Conservation (phyloP, 2,113 vertebrate genomes). For the Petrocephalus zakoni region DNA sequence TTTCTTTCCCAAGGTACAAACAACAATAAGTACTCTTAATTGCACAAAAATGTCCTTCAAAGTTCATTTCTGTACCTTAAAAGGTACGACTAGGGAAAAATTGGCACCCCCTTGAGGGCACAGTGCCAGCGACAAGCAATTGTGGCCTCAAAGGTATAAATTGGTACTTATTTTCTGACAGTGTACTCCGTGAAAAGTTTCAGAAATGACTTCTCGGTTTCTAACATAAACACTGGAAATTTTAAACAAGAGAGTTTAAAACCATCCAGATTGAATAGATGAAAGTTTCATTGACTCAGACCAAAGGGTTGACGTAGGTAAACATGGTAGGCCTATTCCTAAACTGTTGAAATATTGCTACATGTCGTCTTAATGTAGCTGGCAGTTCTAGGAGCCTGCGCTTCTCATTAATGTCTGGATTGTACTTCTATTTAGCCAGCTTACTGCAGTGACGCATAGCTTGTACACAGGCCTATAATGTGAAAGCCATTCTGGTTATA, state of each 20-base stretch:
- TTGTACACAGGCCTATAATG: neutral
- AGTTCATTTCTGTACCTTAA: neutral
- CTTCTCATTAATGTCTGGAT: neutral
- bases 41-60: neutral
- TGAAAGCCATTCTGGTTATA: neutral
- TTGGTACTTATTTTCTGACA: neutral
- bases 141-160: neutral
- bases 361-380: neutral
- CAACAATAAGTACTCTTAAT: neutral
- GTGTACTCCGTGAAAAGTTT: neutral
- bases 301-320: neutral
- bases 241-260: neutral
- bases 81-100: neutral
- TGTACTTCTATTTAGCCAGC: neutral
- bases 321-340: neutral
- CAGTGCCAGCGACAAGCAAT: neutral
- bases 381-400: neutral
- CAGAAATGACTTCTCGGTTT: neutral
- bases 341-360: neutral
- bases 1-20: neutral
- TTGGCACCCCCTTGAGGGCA: neutral
- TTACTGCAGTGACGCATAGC: neutral
- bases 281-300: neutral
- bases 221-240: neutral
- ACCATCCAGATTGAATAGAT: neutral